phyloP scores from a whole-genome alignment of 2,797 vertebrate genomes.

The Cirrhinus mrigala region DNA sequence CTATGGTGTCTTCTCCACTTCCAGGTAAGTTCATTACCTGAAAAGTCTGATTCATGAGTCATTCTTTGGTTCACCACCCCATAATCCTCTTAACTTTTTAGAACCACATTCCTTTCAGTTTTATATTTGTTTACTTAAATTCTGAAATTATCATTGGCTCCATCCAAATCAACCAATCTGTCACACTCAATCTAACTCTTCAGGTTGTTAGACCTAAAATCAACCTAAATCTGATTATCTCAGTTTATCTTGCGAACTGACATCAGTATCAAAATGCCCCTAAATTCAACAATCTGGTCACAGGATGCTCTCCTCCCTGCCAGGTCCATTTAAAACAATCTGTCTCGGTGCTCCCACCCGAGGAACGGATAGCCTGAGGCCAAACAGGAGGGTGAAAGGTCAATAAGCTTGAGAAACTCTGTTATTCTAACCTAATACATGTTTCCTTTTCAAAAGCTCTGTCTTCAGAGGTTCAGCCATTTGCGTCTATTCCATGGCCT shows the following conservation, averaged over 20 bases:
- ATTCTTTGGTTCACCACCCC: background rate
- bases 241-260: constrained; percentile 41
- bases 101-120: constrained; percentile 17
- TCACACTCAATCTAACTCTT: constrained; percentile 2
- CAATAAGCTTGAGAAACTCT: constrained; percentile 61
- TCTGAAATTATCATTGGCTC: constrained; percentile 27
- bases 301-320: constrained; percentile 35
- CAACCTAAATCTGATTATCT: constrained; percentile 48
- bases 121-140: constrained; percentile 26
- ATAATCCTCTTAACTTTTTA: constrained; percentile 2
- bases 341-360: constrained; percentile 36
- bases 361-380: constrained; percentile 50
- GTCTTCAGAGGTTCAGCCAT: constrained; percentile 86
- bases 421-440: constrained; percentile 71
- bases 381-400: constrained; percentile 67
- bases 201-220: constrained; percentile 21
- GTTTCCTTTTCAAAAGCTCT: constrained; percentile 68
- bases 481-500: constrained; percentile 85
- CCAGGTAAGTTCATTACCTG: constrained; percentile 76
- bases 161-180: constrained; percentile 34
- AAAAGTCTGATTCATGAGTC: background rate
- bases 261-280: constrained; percentile 41
- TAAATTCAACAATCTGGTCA: constrained; percentile 55
- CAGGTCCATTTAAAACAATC: constrained; percentile 53
- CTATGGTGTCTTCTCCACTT: constrained; percentile 87